Percentiles rank a stretch among this genome's conserved stretches.
Conservation (phyloP, 2,888 invertebrate species). For the Andrena chrysosceles region DNA sequence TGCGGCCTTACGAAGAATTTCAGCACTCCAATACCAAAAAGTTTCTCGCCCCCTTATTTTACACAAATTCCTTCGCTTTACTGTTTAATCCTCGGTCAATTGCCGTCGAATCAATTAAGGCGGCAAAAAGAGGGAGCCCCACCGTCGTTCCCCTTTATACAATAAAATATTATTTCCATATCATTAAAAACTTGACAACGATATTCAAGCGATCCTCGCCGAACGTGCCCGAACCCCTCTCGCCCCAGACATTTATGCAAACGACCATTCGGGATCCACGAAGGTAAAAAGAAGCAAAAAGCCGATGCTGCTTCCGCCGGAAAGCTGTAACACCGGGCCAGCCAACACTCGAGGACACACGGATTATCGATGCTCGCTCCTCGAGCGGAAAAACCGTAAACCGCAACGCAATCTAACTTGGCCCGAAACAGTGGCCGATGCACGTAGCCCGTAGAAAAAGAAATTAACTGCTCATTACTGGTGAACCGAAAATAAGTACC, state of each 20-base stretch:
- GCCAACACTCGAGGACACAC: slow-evolving; percentile 45
- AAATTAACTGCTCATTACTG: slow-evolving; percentile 70
- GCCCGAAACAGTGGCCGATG: slow-evolving; percentile 37
- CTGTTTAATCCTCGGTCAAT: slow-evolving; percentile 6
- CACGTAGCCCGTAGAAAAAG: slow-evolving; percentile 46
- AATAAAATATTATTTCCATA: slow-evolving; percentile 53
- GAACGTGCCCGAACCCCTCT: not conserved
- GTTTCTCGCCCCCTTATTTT: not conserved
- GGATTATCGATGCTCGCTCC: slow-evolving; percentile 60
- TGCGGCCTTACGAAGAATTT: no score
- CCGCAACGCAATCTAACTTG: slow-evolving; percentile 73
- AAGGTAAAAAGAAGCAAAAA: slow-evolving; percentile 1
- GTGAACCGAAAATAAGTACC: slow-evolving; percentile 50
- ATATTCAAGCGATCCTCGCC: slow-evolving; percentile 15
- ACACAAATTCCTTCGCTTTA: not conserved
- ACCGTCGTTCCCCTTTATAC: not conserved
- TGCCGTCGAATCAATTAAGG: slow-evolving; percentile 19
- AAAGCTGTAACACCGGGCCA: not conserved
- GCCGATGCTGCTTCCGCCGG: not conserved
- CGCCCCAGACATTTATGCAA: slow-evolving; percentile 41
- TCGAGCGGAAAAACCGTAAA: slow-evolving; percentile 65
- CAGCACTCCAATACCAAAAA: no score
- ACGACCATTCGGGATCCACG: not conserved
- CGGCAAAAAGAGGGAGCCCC: not conserved
- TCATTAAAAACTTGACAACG: slow-evolving; percentile 42